phyloP scores from a whole-genome alignment of 1,140 invertebrate genomes.

The Eriosoma lanigerum region DNA sequence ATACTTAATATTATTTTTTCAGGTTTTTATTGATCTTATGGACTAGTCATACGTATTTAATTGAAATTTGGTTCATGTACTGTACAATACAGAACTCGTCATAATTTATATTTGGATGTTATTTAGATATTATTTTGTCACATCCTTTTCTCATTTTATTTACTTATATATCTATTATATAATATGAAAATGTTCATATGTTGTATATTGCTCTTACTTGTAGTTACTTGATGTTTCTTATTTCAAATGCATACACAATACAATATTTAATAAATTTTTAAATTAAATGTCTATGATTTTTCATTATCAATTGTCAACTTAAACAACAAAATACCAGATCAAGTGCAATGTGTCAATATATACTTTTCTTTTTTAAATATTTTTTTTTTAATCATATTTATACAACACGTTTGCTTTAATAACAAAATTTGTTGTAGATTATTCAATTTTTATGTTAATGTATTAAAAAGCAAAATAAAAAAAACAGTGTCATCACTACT shows the following conservation, averaged over 20 bases:
- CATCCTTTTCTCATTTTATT: constrained; percentile 43
- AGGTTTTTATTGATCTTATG: constrained; percentile 35
- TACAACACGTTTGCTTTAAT: constrained; percentile 34
- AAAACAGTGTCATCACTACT: constrained; percentile 38
- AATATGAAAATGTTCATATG: constrained; percentile 28
- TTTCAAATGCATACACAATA: constrained; percentile 25
- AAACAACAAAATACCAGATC: constrained; percentile 15
- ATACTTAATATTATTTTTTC: not conserved
- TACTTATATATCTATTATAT: constrained; percentile 31
- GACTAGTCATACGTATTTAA: constrained; percentile 20
- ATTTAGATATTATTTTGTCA: constrained; percentile 19
- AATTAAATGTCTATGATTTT: constrained; percentile 47
- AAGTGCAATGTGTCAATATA: constrained; percentile 48
- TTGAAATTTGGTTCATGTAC: not conserved
- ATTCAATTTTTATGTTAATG: constrained; percentile 31
- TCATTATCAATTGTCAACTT: constrained; percentile 32
- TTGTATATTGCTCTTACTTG: constrained; percentile 4
- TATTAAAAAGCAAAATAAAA: not conserved
- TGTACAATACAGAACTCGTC: constrained; percentile 28
- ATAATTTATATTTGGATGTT: constrained; percentile 17
- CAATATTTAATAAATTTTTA: constrained; percentile 32
- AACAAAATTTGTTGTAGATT: constrained; percentile 25
- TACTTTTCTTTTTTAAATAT: constrained; percentile 29
- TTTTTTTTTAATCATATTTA: constrained; percentile 36
- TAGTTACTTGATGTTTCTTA: constrained; percentile 23